These are phyloP conservation scores for Heterotilapia buettikoferi DNA, from an alignment of 2,113 vertebrate genomes.

Conservation along the genomic window DNA sequence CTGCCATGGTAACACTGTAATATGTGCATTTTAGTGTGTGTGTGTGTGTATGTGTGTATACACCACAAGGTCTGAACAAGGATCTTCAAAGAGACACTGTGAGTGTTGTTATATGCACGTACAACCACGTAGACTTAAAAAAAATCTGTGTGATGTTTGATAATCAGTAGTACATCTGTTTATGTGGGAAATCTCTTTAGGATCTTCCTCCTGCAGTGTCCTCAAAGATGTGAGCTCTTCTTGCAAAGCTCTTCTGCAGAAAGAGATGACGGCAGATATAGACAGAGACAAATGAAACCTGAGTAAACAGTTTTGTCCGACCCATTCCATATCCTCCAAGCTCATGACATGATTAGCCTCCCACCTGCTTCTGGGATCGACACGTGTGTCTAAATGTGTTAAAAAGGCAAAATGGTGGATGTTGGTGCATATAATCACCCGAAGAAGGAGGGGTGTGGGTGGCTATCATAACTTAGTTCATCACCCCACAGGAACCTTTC, in stretches of 20 bases:
- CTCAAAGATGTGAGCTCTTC: slow-evolving; percentile 19
- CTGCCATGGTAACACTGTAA: slow-evolving; percentile 67
- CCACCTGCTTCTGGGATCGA: slow-evolving; percentile 25
- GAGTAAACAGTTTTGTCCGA: slow-evolving; percentile 31
- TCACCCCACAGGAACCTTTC: background rate
- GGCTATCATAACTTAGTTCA: slow-evolving; percentile 35
- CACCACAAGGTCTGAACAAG: slow-evolving; percentile 3
- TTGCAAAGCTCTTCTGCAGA: slow-evolving; percentile 23
- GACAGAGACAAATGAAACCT: slow-evolving; percentile 40
- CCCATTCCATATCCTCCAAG: slow-evolving; percentile 14
- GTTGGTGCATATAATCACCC: slow-evolving; percentile 29
- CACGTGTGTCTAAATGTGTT: background rate
- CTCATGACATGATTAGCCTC: slow-evolving; percentile 19
- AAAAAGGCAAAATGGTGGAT: slow-evolving; percentile 17
- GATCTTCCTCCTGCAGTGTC: slow-evolving; percentile 30
- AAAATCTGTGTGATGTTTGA: background rate
- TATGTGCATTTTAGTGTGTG: slow-evolving; percentile 1
- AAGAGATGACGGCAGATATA: slow-evolving; percentile 17
- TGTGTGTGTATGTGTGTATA: background rate
- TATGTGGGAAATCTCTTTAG: slow-evolving; percentile 24
- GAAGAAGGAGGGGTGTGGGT: background rate
- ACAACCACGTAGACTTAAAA: background rate
- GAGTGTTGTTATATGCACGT: background rate
- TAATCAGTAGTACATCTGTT: background rate
- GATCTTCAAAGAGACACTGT: background rate